Percentiles rank a stretch among this genome's conserved stretches.
These are phyloP conservation scores for Drosophila imparisetae DNA, from an alignment of 2,888 invertebrate species.

Conservation along the genomic window DNA sequence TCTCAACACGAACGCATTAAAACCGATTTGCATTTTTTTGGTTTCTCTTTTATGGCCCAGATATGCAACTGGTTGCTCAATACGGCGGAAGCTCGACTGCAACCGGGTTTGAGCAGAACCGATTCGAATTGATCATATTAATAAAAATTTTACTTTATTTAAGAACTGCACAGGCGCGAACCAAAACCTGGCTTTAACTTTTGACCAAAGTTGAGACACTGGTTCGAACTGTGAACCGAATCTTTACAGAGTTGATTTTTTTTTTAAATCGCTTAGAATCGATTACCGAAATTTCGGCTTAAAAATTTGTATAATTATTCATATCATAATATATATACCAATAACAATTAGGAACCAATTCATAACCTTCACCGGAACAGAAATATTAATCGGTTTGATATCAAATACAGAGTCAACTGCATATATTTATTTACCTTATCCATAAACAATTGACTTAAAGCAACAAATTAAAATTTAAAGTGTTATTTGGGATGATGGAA, in stretches of 20 bases:
- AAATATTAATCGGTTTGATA: background rate
- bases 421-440: background rate
- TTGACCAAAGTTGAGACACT: background rate
- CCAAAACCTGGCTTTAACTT: background rate
- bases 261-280: background rate
- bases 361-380: background rate
- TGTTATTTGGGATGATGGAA: background rate
- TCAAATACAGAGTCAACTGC: background rate
- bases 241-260: background rate
- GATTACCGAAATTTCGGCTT: background rate
- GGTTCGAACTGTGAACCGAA: background rate
- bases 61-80: constrained; percentile 55
- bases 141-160: background rate
- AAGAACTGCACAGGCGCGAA: background rate
- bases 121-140: background rate
- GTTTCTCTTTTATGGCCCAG: background rate
- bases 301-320: background rate
- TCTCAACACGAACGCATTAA: constrained; percentile 50
- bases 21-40: constrained; percentile 23
- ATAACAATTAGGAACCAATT: background rate
- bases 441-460: background rate
- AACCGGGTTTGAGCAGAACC: no score
- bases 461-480: constrained; percentile 1
- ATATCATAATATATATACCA: background rate
- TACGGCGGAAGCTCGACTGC: background rate